phyloP scores from a whole-genome alignment of 2,113 vertebrate species.

The Scartelaos histophorus region DNA sequence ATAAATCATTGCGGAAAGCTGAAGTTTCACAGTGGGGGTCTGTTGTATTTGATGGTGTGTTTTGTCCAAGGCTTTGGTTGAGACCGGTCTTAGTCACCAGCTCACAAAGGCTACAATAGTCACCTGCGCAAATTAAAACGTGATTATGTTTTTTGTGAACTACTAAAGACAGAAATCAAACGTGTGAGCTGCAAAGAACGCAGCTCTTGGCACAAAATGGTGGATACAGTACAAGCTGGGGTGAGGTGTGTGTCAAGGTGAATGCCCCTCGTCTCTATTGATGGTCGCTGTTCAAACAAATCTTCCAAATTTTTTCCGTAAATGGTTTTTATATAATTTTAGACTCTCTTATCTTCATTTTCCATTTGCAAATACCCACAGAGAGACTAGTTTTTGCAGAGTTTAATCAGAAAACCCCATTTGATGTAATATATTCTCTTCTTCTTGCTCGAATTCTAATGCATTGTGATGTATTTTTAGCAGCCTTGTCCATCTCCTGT shows the following conservation, averaged over 20 bases:
- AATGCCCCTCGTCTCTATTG: too few species aligned
- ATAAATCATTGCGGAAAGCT: conserved; percentile 13
- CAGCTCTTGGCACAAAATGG: not conserved
- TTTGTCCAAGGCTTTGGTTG: conserved; percentile 4
- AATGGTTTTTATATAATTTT: too few species aligned
- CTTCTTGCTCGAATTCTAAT: not conserved
- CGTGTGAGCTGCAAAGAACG: not conserved
- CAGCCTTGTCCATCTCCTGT: not conserved
- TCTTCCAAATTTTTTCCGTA: too few species aligned
- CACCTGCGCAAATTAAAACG: conserved; percentile 16
- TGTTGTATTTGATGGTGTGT: conserved; percentile 11
- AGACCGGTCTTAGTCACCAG: not conserved
- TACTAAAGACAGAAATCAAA: not conserved
- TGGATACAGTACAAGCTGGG: too few species aligned
- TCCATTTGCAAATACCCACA: too few species aligned
- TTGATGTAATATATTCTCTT: not conserved
- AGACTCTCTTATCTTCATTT: too few species aligned
- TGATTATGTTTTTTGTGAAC: not conserved
- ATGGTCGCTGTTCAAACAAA: too few species aligned
- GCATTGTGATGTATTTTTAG: not conserved
- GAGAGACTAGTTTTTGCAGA: too few species aligned
- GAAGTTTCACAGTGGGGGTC: conserved; percentile 24
- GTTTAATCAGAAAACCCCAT: not conserved
- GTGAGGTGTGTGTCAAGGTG: too few species aligned
- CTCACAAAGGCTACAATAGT: not conserved